Percentiles rank a stretch among this genome's conserved stretches.
Evolutionary conservation across 2,113 vertebrate species (phyloP).

Genomic region (Ascaphus truei): DNA sequence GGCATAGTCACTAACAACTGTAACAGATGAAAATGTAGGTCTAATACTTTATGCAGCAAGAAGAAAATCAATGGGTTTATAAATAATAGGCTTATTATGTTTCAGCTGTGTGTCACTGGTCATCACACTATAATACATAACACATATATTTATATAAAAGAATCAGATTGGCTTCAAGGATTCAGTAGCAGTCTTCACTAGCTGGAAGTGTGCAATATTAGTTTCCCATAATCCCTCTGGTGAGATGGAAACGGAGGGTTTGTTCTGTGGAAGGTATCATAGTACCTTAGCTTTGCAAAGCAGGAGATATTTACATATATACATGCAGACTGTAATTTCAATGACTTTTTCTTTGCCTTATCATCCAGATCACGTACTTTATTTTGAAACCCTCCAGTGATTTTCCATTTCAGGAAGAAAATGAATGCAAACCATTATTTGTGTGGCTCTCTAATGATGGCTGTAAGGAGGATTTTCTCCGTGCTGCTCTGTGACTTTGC

Average conservation of each 20-base stretch:
- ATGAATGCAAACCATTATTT: not conserved
- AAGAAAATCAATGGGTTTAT: not conserved
- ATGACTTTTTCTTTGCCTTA: not conserved
- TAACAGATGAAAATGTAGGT: not conserved
- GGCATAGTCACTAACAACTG: conserved; percentile 2
- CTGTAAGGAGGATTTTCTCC: not conserved
- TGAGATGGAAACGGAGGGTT: no score
- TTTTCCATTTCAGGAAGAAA: conserved; percentile 15
- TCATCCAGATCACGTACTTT: not conserved
- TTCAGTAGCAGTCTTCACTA: no score
- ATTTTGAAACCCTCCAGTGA: conserved; percentile 8
- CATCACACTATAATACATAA: not conserved
- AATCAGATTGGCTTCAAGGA: no score
- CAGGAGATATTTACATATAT: not conserved
- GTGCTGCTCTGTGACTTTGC: not conserved
- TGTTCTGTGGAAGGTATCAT: no score
- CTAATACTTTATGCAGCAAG: not conserved
- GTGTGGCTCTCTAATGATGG: not conserved
- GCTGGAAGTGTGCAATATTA: no score
- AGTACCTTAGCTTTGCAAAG: no score
- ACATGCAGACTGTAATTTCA: not conserved
- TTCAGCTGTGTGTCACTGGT: no score
- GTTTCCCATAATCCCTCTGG: no score
- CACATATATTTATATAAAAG: no score
- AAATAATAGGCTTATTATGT: conserved; percentile 3